Conservation (phyloP, 2,797 vertebrate species). For the Lacerta viridis region DNA sequence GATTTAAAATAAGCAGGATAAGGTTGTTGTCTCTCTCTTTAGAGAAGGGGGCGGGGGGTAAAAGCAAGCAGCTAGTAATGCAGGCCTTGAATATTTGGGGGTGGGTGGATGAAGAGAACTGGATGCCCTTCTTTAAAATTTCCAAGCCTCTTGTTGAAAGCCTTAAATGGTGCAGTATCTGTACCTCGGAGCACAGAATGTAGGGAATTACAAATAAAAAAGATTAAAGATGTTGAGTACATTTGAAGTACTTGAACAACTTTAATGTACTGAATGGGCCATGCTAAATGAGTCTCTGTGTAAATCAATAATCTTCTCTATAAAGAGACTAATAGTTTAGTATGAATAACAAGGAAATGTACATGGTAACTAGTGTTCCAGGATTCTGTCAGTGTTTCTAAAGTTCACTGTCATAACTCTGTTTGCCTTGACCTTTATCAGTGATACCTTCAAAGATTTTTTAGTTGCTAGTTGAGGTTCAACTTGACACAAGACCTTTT, state of each 20-base stretch:
- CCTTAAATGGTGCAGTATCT: neutral
- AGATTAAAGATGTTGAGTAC: slow-evolving; percentile 68
- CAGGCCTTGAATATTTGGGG: neutral
- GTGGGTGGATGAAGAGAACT: neutral
- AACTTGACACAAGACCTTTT: slow-evolving; percentile 79
- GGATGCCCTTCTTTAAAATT: slow-evolving; percentile 15
- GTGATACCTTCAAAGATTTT: slow-evolving; percentile 75
- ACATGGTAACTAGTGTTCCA: slow-evolving; percentile 71
- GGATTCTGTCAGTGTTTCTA: slow-evolving; percentile 79
- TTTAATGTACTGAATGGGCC: slow-evolving; percentile 79
- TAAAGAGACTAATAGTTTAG: slow-evolving; percentile 73
- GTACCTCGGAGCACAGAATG: slow-evolving; percentile 36
- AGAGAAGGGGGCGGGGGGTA: neutral
- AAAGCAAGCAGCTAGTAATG: too few species aligned
- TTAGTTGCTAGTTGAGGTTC: slow-evolving; percentile 71
- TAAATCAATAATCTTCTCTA: slow-evolving; percentile 85
- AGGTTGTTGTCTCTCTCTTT: neutral
- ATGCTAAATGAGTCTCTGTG: slow-evolving; percentile 86
- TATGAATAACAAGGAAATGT: slow-evolving; percentile 76
- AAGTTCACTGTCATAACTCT: slow-evolving; percentile 89
- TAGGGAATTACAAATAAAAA: slow-evolving; percentile 36
- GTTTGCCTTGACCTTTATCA: slow-evolving; percentile 88
- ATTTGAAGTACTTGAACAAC: slow-evolving; percentile 75
- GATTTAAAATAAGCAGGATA: neutral
- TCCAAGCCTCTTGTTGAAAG: neutral